These are phyloP conservation scores for Plecotus auritus DNA, from an alignment of 2,113 vertebrate genomes.

Conservation along the genomic window DNA sequence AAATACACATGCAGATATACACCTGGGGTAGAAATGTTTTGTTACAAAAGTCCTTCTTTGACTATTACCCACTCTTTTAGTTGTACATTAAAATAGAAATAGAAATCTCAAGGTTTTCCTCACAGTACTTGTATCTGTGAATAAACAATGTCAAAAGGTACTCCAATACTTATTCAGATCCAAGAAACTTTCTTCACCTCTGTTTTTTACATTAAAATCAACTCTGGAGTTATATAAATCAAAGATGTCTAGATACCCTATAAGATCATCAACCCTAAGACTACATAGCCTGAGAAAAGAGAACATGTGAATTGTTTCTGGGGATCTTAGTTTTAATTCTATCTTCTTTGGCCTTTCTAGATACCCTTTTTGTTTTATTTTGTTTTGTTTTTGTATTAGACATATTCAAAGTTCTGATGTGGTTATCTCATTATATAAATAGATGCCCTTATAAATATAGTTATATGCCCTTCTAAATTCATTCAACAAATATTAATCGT, in stretches of 20 bases:
- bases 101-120: background rate
- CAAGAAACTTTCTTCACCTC: background rate
- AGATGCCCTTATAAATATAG: background rate
- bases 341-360: background rate
- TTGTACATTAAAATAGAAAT: background rate
- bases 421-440: background rate
- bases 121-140: background rate
- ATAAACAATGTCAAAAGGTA: background rate
- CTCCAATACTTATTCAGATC: background rate
- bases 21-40: background rate
- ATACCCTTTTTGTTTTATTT: background rate
- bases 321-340: background rate
- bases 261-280: background rate
- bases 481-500: background rate
- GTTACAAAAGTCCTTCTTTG: background rate
- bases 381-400: background rate
- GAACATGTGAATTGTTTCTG: background rate
- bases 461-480: background rate
- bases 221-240: background rate
- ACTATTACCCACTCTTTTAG: background rate
- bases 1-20: background rate
- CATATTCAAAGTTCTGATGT: background rate
- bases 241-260: background rate
- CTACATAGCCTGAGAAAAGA: background rate
- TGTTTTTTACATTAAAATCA: slow-evolving; percentile 21